These are phyloP conservation scores for Anthophora plumipes DNA, from an alignment of 2,888 invertebrate species.

Conservation along the genomic window DNA sequence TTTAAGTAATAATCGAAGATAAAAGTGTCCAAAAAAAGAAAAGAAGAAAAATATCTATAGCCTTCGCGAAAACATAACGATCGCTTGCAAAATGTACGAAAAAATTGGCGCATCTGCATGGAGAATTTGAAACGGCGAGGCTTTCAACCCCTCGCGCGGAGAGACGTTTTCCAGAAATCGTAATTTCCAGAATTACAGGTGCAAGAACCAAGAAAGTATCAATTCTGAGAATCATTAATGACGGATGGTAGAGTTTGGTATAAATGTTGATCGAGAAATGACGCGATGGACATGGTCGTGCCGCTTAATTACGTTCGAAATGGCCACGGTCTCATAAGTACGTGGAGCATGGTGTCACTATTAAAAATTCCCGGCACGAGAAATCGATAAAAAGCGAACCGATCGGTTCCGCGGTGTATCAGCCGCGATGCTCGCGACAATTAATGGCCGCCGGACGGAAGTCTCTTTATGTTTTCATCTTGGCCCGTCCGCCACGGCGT, in stretches of 20 bases:
- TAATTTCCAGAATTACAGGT: too few species aligned
- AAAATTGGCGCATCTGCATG: too few species aligned
- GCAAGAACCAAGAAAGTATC: too few species aligned
- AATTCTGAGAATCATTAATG: slow-evolving; percentile 8
- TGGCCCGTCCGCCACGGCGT: slow-evolving; percentile 51
- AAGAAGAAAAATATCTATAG: too few species aligned
- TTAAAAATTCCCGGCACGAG: slow-evolving; percentile 61
- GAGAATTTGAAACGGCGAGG: too few species aligned
- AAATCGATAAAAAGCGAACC: slow-evolving; percentile 59
- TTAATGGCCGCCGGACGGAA: slow-evolving; percentile 60
- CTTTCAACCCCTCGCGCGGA: too few species aligned
- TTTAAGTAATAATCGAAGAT: too few species aligned
- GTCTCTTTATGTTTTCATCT: slow-evolving; percentile 63
- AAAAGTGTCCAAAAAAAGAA: too few species aligned
- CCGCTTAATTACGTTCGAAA: slow-evolving; percentile 47
- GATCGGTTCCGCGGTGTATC: slow-evolving; percentile 52
- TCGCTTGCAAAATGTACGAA: too few species aligned
- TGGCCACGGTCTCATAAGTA: slow-evolving; percentile 40
- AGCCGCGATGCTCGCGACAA: slow-evolving; percentile 54
- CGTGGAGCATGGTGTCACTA: slow-evolving; percentile 50
- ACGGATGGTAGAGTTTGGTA: neutral
- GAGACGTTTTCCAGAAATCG: too few species aligned
- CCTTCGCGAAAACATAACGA: too few species aligned
- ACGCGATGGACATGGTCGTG: neutral
- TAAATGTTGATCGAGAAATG: neutral